Base-by-base conservation (phyloP, 2,888 invertebrate species). In the Napeogenes sylphis region DNA sequence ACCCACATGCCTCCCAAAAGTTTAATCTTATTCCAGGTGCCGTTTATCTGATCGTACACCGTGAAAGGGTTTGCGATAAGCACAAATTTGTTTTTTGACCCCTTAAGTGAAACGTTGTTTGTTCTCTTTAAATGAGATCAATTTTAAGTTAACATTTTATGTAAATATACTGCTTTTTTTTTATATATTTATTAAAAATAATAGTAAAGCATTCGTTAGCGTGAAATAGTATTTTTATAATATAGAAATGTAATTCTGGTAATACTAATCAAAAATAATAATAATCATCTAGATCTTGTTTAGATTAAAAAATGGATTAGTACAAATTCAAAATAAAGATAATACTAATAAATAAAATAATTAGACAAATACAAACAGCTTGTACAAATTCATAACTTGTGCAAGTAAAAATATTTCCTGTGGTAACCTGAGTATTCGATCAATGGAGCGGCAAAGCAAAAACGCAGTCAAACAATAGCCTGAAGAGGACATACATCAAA, bases 21-120 rank as follows among this genome's bases (percentile, higher is more conserved):
- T 83, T 83, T 82, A 83, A 84, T 83, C 83, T 81, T 74, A 73
- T 8, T 73, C 90, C 90, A 89, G 90, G 87, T 87, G 88, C 76
- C 70, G 74, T 80, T 85, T 89, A 90, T 90, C 90, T 84, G 90
- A 90, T 90, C 78, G 80, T 79, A 71, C 71, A 71, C 77, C 70
- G 72, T 83, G 75, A 85, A 89, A 84, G 87, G 89, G 87, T 85
- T 87, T 75, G 46, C 58, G 60, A 66, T 66, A 59, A 55, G 45
- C 54, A 62, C 64, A 32, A 66, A 62, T 62, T 66, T 59, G 61
- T 61, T 66, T 60, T 66, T 62, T 58, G 59, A 62, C 58, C 58
- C 61, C 55, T 56, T 64, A 58, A 51, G 45, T 58, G 45, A 56
- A 64, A 61, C 55, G 14, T 55, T 63, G 56, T 59, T 63, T 57